Percentiles rank a stretch among this genome's conserved stretches.
Conservation (phyloP, 2,113 vertebrate species). For the Cyrtonyx montezumae region DNA sequence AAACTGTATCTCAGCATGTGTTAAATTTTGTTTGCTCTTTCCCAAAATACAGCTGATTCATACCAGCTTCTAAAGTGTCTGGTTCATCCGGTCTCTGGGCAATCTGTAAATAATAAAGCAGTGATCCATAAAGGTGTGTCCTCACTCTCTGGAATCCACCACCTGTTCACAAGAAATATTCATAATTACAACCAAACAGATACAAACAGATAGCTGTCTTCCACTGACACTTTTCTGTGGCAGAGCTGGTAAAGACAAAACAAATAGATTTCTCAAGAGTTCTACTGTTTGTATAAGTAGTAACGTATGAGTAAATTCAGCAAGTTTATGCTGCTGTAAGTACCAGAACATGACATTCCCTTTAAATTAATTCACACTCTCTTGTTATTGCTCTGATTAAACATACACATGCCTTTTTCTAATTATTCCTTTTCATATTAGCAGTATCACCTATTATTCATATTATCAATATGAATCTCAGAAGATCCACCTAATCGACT, state of each 20-base stretch:
- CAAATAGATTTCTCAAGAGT: not conserved
- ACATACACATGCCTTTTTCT: not conserved
- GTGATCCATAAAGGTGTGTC: conserved; percentile 92
- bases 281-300: not conserved
- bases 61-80: conserved; percentile 94
- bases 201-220: not conserved
- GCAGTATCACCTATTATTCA: not conserved
- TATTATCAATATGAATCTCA: not conserved
- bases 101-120: conserved; percentile 96
- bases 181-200: not conserved
- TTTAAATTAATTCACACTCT: not conserved
- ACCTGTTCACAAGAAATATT: conserved; percentile 74
- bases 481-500: not conserved
- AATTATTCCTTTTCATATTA: not conserved
- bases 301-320: not conserved
- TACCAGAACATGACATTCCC: not conserved
- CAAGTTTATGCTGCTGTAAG: not conserved
- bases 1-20: not conserved
- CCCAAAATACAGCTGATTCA: not conserved
- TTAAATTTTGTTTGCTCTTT: not conserved
- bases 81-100: conserved; percentile 97
- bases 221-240: not conserved
- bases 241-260: not conserved
- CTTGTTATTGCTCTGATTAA: not conserved
- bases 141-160: conserved; percentile 96